Evolutionary conservation across 2,888 invertebrate species (phyloP), one percentile per base, ranked within the genome.

Genomic region (Merodon equestris): DNA sequence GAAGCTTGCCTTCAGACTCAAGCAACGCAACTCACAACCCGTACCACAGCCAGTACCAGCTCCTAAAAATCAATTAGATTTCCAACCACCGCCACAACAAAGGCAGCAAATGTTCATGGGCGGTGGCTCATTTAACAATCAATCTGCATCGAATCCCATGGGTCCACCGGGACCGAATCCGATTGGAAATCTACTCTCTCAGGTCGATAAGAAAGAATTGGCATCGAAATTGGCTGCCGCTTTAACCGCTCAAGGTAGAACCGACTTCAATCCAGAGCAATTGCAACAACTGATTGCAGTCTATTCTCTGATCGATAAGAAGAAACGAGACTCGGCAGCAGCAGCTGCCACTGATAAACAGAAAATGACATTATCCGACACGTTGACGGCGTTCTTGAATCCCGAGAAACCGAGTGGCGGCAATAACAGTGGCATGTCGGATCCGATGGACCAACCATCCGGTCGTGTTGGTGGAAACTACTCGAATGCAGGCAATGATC

Each of bases 181-280:
- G 38, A 57, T 13, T 9, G 74, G 68, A 2, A 68, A 67, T 15
- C 12, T 75, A 27, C 58, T 84, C 12, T 77, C 83, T 0, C 81
- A 81, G 47, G 47, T 90, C 85, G 88, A 89, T 82, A 85, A 88
- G 87, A 84, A 86, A 0, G 91, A 92, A 13, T 90, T 91, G 40
- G 94, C 94, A 47, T 92, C 93, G 1, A 94, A 95, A 86, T 91
- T 93, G 54, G 95, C 94, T 17, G 91, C 92, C 0, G 94, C 95
- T 10, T 90, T 96, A n/a, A 90, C 95, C 10, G 93, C 94, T 1
- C 95, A 95, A 88, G 96, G 96, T 34, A 94, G 94, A 87, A 94
- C 94, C 0, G 94, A 95, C 86, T 94, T 96, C 9, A 92, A 94
- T 5, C 92, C 94, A 56, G 93, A 92, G 57, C 95, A 96, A 85